Conservation (phyloP, 2,113 vertebrate genomes). For the Ceyx margarethae region DNA sequence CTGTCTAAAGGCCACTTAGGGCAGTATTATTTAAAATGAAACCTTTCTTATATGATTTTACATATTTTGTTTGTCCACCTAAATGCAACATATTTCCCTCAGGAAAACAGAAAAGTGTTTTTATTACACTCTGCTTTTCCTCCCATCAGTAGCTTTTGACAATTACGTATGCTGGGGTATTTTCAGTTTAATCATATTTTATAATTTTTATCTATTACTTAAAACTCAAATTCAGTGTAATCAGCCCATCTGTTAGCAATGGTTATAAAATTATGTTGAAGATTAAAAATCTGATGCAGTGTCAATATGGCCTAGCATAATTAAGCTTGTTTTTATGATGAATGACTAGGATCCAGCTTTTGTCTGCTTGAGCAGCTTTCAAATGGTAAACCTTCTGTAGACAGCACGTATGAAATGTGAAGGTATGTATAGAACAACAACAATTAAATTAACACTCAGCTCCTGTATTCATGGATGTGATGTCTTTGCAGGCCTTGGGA, state of each 20-base stretch:
- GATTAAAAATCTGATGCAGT: slow-evolving; percentile 45
- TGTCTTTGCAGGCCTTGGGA: not conserved
- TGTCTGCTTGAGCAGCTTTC: not conserved
- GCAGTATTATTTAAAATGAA: not conserved
- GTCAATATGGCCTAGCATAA: slow-evolving; percentile 49
- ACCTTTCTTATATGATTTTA: not conserved
- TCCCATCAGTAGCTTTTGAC: not conserved
- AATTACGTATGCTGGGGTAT: slow-evolving; percentile 14
- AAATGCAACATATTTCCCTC: not conserved
- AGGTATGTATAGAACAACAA: not conserved
- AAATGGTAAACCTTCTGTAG: not conserved
- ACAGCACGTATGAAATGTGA: not conserved
- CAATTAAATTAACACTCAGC: not conserved
- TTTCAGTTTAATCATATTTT: slow-evolving; percentile 43
- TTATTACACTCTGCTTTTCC: not conserved
- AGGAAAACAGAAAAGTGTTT: not conserved
- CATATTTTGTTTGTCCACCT: not conserved
- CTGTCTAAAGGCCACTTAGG: not conserved
- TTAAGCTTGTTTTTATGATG: slow-evolving; percentile 37
- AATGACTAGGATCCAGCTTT: slow-evolving; percentile 20
- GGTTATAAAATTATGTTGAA: slow-evolving; percentile 43
- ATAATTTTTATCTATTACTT: slow-evolving; percentile 50
- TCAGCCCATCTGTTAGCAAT: slow-evolving; percentile 62
- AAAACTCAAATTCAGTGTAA: slow-evolving; percentile 49
- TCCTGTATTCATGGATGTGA: fast-evolving